These are phyloP conservation scores for Drosophila sturtevanti DNA, from an alignment of 1,140 invertebrate genomes.

Conservation along the genomic window DNA sequence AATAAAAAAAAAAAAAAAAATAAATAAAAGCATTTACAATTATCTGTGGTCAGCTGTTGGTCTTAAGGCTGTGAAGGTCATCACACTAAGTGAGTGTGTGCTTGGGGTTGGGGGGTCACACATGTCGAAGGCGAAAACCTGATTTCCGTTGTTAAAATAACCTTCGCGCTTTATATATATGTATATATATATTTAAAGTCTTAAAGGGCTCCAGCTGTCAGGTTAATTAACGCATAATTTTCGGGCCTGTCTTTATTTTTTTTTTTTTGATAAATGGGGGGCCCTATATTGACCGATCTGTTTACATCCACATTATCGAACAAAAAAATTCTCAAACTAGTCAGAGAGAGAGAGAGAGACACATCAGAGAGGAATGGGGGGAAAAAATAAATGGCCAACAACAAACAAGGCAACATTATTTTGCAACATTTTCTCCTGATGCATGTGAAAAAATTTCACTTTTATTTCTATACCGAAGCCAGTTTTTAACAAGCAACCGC, in stretches of 20 bases:
- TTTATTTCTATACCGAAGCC: conserved; percentile 62
- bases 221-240: conserved; percentile 73
- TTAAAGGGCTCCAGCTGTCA: conserved; percentile 54
- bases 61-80: conserved; percentile 53
- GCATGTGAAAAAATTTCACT: conserved; percentile 72
- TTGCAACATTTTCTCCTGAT: conserved; percentile 68
- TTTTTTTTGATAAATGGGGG: conserved; percentile 66
- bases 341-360: neutral
- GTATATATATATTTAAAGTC: no score
- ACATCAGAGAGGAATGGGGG: neutral
- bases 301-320: conserved; percentile 15
- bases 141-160: no score
- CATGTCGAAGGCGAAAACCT: conserved; percentile 51
- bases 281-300: conserved; percentile 36
- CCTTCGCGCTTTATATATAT: no score
- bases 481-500: conserved; percentile 48
- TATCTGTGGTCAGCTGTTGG: conserved; percentile 34
- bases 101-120: conserved; percentile 45
- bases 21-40: conserved; percentile 14
- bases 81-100: neutral
- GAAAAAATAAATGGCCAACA: neutral
- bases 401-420: conserved; percentile 10
- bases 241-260: conserved; percentile 50
- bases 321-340: conserved; percentile 18
- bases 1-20: neutral